Evolutionary conservation across 2,797 vertebrate species (phyloP), one percentile per base, ranked within the genome.

Genomic region (Periparus ater): DNA sequence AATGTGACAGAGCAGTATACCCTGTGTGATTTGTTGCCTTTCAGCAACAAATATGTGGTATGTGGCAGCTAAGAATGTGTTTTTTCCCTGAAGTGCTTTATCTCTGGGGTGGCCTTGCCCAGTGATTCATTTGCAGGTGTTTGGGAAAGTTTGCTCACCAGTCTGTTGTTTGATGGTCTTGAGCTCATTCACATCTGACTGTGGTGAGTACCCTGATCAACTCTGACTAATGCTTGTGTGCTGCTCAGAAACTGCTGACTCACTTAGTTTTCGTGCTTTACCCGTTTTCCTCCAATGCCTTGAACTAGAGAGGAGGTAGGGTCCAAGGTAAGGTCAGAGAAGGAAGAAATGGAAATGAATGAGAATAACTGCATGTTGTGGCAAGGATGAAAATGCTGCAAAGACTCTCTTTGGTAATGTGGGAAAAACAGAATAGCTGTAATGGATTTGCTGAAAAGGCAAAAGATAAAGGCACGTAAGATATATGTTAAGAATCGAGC

Each of bases 201-300:
- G 4, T 44, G 57, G 34, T 18, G 45, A 67, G 61, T 55, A 38
- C 62, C 71, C 55, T 66, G 8, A 75, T 88, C 85, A 78, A 63
- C 73, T 86, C 62, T 93, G 88, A 93, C 58, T 94, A 93, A 88
- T 76, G 73, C 34, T 86, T 3, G 0, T 72, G 44, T 90, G 85
- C 76, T 81, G 72, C 73, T 84, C 34, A 34, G 75, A 71, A 92
- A 53, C 67, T 95, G 95, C 96, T 96, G 92, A 96, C 87, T 96
- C 95, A 94, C 63, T 89, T 88, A 4, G 0, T 92, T 92, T 97
- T 76, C 8, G 0, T 70, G 60, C 44, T 48, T 84, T 70, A 45
- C 36, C 47, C 34, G 22, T 80, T 13, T 18, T 74, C 13, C 32
- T 73, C 45, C 44, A 18, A 10, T 66, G 36, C 21, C 22, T 93